A percentile compares a stretch with the other conserved stretches of the same genome.
Evolutionary conservation across 2,797 vertebrate species (phyloP).

Genomic region (Basileuterus tristriatus): DNA sequence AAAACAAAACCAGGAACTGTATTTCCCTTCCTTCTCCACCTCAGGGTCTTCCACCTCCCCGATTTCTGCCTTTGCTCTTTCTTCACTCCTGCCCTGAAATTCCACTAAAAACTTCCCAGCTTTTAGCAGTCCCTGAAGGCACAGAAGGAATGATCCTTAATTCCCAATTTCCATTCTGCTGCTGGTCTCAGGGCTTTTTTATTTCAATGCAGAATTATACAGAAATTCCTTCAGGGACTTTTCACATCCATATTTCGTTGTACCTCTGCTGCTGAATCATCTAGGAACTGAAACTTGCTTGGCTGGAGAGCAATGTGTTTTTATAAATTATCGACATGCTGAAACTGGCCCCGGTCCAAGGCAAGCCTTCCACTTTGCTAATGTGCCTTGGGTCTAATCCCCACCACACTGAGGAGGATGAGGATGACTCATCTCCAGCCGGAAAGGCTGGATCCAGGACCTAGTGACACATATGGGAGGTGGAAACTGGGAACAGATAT

Average conservation of each 20-base stretch:
- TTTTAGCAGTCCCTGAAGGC: conserved; percentile 33
- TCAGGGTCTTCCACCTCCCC: neutral
- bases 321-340: conserved; percentile 54
- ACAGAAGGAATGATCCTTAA: conserved; percentile 43
- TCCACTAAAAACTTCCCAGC: neutral
- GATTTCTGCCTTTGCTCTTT: neutral
- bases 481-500: neutral
- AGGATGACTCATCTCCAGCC: neutral
- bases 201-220: conserved; percentile 49
- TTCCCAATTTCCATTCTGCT: conserved; percentile 42
- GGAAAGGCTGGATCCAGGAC: neutral
- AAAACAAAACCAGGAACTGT: neutral
- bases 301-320: conserved; percentile 55
- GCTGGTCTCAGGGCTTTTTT: conserved; percentile 20
- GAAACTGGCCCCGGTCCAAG: conserved; percentile 39
- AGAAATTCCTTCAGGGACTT: conserved; percentile 45
- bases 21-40: neutral
- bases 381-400: conserved; percentile 2
- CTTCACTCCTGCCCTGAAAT: neutral
- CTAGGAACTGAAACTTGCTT: conserved; percentile 50
- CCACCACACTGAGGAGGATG: neutral
- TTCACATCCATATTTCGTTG: conserved; percentile 56
- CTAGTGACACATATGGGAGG: neutral
- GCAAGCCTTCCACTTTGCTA: conserved; percentile 15
- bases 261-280: conserved; percentile 59